Evolutionary conservation across 1,140 invertebrate genomes (phyloP).

Genomic region (Aricia agestis): DNA sequence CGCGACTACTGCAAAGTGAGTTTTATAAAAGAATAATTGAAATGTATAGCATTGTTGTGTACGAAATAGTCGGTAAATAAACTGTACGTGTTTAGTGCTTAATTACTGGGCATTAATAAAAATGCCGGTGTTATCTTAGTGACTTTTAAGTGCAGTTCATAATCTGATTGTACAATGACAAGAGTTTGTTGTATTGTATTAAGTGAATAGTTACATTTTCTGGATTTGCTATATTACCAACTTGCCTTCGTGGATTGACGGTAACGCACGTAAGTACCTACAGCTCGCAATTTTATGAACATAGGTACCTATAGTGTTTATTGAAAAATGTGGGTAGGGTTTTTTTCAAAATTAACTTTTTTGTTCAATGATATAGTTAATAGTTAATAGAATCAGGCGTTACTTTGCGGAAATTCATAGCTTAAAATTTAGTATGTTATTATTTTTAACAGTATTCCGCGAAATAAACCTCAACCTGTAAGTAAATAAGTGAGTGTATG

Average conservation of each 20-base stretch:
- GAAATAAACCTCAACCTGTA: too few species aligned
- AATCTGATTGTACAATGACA: conserved; percentile 53
- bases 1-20: conserved; percentile 3
- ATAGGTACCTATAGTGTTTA: not conserved
- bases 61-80: not conserved
- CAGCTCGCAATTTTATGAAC: conserved; percentile 28
- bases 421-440: too few species aligned
- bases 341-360: not conserved
- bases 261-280: conserved; percentile 68
- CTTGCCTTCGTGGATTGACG: conserved; percentile 53
- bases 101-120: not conserved
- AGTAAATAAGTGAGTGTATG: too few species aligned
- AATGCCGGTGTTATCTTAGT: not conserved
- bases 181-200: conserved; percentile 57
- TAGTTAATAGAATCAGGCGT: too few species aligned
- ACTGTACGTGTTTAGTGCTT: not conserved
- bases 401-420: too few species aligned
- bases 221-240: conserved; percentile 32
- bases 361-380: too few species aligned
- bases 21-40: not conserved
- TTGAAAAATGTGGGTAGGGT: not conserved
- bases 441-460: too few species aligned
- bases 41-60: not conserved
- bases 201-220: conserved; percentile 48
- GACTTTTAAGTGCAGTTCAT: not conserved